Percentiles rank a stretch among this genome's conserved stretches.
phyloP scores from a whole-genome alignment of 2,797 vertebrate species.

The Ispidina lecontei region DNA sequence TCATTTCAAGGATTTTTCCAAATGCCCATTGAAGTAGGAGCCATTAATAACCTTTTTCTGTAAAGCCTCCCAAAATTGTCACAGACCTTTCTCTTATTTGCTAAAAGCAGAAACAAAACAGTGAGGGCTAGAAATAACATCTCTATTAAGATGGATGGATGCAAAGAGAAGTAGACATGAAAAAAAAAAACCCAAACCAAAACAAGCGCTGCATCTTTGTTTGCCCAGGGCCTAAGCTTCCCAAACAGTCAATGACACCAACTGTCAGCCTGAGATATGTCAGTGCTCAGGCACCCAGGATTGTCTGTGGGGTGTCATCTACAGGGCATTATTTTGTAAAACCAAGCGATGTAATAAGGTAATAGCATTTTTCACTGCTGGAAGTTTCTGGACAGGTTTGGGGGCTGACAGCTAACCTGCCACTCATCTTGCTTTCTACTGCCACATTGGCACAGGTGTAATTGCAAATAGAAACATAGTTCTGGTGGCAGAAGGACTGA shows the following conservation, averaged over 20 bases:
- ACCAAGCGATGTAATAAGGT: background rate
- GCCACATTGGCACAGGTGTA: background rate
- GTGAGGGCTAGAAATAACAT: background rate
- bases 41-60: constrained; percentile 7
- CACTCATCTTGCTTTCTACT: background rate
- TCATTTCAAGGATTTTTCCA: constrained; percentile 58
- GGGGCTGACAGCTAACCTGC: rapidly evolving
- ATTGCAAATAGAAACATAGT: background rate
- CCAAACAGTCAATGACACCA: background rate
- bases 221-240: background rate
- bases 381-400: background rate
- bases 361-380: background rate
- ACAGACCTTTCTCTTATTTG: constrained; percentile 33
- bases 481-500: background rate
- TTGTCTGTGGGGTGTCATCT: background rate
- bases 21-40: background rate
- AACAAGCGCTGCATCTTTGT: background rate
- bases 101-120: constrained; percentile 25
- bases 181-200: background rate
- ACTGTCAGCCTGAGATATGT: background rate
- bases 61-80: constrained; percentile 27
- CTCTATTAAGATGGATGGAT: constrained; percentile 1
- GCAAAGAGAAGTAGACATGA: background rate
- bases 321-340: background rate
- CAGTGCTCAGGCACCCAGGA: background rate